Evolutionary conservation across 2,888 invertebrate genomes (phyloP), one percentile per base, ranked within the genome.

Genomic region (Hypomecis atomaria): DNA sequence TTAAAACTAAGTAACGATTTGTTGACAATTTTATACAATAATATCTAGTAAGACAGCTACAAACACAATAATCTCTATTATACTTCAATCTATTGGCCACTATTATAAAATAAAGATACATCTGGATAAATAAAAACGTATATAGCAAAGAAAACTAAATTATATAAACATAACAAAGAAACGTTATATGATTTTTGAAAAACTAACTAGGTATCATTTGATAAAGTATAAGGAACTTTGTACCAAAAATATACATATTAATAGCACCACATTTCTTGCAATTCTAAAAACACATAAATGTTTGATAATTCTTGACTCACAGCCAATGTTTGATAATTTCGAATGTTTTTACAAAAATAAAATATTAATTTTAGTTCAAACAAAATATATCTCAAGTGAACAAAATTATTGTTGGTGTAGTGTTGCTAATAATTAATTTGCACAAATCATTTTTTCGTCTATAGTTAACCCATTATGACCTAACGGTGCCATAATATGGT

Each of bases 201-300:
- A 9, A n/a, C 50, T 53, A 60, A 10, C 8, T 9, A 50, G 42
- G 10, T 48, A 62, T 8, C 60, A 68, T 65, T 68, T 58, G 65
- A 65, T 23, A 23, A 23, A 23, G n/a, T 45, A 36, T 23, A 45
- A 45, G 69, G 71, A 71, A 71, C 69, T 58, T 67, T 43, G 11
- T 47, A 71, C 66, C 69, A 65, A 66, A 55, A 42, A 36, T 23
- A 23, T 23, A 23, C 23, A 3, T 23, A 47, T 54, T 5, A 34
- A 13, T 33, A 61, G 61, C 61, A 61, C 61, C 55, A 37, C 55
- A 43, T n/a, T 10, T 58, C 0, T 7, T 1, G 23, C 34, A 8
- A 38, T 36, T n/a, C n/a, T n/a, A n/a, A n/a, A n/a, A n/a, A n/a
- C n/a, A n/a, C n/a, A n/a, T n/a, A n/a, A n/a, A n/a, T n/a, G n/a